phyloP scores from a whole-genome alignment of 2,888 invertebrate genomes.

The Lycia hirtaria region DNA sequence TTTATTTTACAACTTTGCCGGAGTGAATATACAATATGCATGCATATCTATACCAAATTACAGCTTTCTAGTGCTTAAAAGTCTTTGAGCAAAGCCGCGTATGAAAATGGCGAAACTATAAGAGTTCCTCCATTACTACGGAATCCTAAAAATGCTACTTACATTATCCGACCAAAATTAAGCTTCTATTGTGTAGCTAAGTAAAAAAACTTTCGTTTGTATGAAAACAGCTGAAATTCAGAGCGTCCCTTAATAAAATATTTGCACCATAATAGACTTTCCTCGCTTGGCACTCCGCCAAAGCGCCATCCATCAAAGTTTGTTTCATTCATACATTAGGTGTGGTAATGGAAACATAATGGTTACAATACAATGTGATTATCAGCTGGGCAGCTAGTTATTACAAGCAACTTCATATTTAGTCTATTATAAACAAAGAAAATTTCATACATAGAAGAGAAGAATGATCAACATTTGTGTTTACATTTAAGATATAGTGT shows the following conservation, averaged over 20 bases:
- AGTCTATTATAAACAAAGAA: neutral
- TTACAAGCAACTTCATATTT: conserved; percentile 6
- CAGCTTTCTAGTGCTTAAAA: no score
- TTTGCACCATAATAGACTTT: conserved; percentile 64
- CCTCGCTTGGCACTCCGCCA: conserved; percentile 67
- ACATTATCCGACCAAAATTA: no score
- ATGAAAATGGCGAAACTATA: no score
- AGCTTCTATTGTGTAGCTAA: no score
- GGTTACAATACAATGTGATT: conserved; percentile 25
- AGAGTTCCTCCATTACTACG: no score
- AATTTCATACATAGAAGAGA: neutral
- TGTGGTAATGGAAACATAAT: conserved; percentile 30
- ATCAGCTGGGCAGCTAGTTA: conserved; percentile 28
- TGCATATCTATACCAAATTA: no score
- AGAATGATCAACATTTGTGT: no score
- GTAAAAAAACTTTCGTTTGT: neutral
- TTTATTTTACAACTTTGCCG: no score
- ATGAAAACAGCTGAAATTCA: neutral
- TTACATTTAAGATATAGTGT: no score
- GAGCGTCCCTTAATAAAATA: conserved; percentile 42
- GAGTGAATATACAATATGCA: no score
- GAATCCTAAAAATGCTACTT: no score
- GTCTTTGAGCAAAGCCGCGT: no score
- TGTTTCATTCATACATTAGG: conserved; percentile 60
- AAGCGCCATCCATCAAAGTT: conserved; percentile 51